Percentiles rank a stretch among this genome's conserved stretches.
Conservation (phyloP, 2,797 vertebrate genomes). For the Anolis apletophallus region DNA sequence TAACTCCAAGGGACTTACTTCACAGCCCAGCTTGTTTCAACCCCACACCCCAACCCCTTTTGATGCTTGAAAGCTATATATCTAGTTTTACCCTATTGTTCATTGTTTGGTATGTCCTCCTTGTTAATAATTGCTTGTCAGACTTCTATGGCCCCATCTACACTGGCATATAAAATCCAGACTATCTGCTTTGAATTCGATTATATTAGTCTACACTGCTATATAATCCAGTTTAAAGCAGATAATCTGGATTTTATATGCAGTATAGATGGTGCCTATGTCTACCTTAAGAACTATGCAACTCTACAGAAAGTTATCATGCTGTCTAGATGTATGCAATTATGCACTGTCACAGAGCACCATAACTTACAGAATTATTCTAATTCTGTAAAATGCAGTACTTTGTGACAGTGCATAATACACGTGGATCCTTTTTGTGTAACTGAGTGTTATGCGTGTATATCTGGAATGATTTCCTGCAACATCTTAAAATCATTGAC, state of each 20-base stretch:
- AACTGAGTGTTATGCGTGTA: not conserved
- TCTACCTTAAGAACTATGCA: constrained; percentile 49
- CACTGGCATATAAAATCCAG: too few species aligned
- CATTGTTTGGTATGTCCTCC: constrained; percentile 52
- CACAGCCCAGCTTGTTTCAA: constrained; percentile 49
- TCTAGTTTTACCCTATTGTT: constrained; percentile 62
- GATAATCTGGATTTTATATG: too few species aligned
- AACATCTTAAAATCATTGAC: constrained; percentile 59
- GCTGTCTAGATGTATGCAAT: not conserved
- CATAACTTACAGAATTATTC: not conserved
- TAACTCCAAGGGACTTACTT: constrained; percentile 66
- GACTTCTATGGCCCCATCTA: constrained; percentile 32
- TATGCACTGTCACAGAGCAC: too few species aligned
- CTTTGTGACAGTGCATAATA: not conserved
- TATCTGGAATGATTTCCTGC: constrained; percentile 45
- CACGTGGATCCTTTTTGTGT: constrained; percentile 42
- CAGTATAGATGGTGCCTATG: not conserved
- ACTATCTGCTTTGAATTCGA: too few species aligned
- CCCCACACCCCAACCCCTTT: constrained; percentile 2
- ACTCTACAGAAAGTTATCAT: too few species aligned
- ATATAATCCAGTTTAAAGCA: too few species aligned
- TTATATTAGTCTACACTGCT: too few species aligned
- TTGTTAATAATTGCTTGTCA: constrained; percentile 52
- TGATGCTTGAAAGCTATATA: constrained; percentile 50
- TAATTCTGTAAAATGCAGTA: constrained; percentile 33